Conservation (phyloP, 2,888 invertebrate genomes). For the Calameuta idolon region DNA sequence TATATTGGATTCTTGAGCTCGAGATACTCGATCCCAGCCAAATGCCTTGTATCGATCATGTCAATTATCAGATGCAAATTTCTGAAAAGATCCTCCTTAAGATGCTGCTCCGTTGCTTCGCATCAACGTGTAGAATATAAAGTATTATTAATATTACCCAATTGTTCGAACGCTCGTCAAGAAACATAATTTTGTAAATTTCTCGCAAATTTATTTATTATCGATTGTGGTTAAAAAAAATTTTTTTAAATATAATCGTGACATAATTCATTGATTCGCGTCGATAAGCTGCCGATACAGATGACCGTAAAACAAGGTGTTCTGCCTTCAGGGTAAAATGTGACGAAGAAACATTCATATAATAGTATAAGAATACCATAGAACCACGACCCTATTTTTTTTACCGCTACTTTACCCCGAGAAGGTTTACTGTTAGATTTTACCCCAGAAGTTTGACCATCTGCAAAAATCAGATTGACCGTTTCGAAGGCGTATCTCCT, state of each 20-base stretch:
- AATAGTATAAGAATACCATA: constrained; percentile 21
- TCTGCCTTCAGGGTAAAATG: constrained; percentile 20
- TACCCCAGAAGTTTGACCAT: background rate
- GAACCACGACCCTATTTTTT: background rate
- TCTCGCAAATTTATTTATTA: background rate
- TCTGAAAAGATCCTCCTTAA: background rate
- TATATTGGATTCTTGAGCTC: background rate
- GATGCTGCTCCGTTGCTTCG: background rate
- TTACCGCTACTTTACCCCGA: background rate
- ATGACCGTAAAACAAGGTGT: constrained; percentile 46
- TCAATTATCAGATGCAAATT: background rate
- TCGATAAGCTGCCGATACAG: constrained; percentile 40
- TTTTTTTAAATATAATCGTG: background rate
- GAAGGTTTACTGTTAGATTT: background rate
- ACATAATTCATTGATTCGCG: constrained; percentile 32
- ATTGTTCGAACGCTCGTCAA: no score
- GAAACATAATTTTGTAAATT: background rate
- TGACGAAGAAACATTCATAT: constrained; percentile 53
- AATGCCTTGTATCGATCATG: background rate
- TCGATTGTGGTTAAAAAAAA: background rate
- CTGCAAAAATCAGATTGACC: background rate
- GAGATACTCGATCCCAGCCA: background rate
- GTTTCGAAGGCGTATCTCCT: background rate
- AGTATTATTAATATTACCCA: background rate
- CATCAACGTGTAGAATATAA: background rate